A percentile compares a stretch with the other conserved stretches of the same genome.
phyloP scores from a whole-genome alignment of 2,113 vertebrate genomes.

The Toxotes chatareus region DNA sequence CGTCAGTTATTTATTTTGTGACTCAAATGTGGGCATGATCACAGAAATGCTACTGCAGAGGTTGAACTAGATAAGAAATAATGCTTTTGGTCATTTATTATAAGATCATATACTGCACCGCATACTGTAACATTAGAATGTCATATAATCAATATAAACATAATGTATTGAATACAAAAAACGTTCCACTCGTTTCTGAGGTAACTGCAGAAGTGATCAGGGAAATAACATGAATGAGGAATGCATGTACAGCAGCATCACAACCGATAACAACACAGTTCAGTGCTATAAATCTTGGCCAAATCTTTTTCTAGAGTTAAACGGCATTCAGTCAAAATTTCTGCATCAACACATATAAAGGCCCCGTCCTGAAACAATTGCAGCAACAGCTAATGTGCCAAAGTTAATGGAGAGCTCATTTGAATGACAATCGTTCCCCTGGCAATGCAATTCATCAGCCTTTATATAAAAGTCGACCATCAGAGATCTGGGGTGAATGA shows the following conservation, averaged over 20 bases:
- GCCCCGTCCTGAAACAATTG: conserved; percentile 47
- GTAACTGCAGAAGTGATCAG: background rate
- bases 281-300: background rate
- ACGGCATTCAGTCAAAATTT: conserved; percentile 41
- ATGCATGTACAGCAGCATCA: background rate
- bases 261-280: background rate
- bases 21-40: too few species aligned
- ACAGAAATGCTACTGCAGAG: too few species aligned
- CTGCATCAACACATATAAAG: conserved; percentile 42
- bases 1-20: too few species aligned
- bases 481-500: conserved; percentile 18
- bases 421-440: conserved; percentile 73
- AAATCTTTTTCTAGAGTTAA: conserved; percentile 44
- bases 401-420: conserved; percentile 63
- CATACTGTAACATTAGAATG: too few species aligned
- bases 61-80: too few species aligned
- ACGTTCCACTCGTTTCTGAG: background rate
- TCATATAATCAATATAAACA: too few species aligned
- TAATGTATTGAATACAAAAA: too few species aligned
- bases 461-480: conserved; percentile 66
- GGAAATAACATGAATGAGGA: background rate
- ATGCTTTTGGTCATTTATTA: too few species aligned
- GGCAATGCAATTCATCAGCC: conserved; percentile 69
- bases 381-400: conserved; percentile 66
- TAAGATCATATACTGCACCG: too few species aligned